These are phyloP conservation scores for Spilosoma lubricipeda DNA, from an alignment of 2,888 invertebrate species.

Conservation along the genomic window DNA sequence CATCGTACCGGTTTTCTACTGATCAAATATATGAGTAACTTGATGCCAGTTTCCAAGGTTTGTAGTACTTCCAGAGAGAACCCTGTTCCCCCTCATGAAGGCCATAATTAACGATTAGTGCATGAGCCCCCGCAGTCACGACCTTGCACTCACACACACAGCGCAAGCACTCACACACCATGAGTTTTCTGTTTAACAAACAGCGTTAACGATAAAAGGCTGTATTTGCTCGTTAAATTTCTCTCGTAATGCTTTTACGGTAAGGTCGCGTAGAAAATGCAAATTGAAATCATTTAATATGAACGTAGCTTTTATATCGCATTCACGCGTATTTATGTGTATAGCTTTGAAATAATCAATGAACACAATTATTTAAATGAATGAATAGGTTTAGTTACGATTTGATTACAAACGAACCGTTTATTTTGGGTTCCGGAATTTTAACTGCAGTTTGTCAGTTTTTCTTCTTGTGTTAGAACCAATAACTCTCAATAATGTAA, in stretches of 20 bases:
- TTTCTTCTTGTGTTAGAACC: neutral
- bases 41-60: neutral
- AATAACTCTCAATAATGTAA: neutral
- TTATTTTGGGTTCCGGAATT: neutral
- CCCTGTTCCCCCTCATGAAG: neutral
- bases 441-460: neutral
- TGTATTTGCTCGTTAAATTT: constrained; percentile 5
- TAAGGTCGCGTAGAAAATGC: neutral
- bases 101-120: neutral
- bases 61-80: constrained; percentile 1
- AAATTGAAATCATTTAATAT: neutral
- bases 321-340: neutral
- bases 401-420: neutral
- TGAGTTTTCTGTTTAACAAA: constrained; percentile 7
- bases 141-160: neutral
- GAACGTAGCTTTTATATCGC: neutral
- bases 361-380: neutral
- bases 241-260: constrained; percentile 1
- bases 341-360: neutral
- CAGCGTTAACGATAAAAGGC: constrained; percentile 3
- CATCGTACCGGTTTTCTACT: neutral
- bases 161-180: neutral
- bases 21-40: neutral
- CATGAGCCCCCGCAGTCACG: constrained; percentile 1
- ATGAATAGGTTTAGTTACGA: neutral